Evolutionary conservation across 92 coral and sea anemone genomes (phyloP).

Genomic region (Zoanthus gigantus): DNA sequence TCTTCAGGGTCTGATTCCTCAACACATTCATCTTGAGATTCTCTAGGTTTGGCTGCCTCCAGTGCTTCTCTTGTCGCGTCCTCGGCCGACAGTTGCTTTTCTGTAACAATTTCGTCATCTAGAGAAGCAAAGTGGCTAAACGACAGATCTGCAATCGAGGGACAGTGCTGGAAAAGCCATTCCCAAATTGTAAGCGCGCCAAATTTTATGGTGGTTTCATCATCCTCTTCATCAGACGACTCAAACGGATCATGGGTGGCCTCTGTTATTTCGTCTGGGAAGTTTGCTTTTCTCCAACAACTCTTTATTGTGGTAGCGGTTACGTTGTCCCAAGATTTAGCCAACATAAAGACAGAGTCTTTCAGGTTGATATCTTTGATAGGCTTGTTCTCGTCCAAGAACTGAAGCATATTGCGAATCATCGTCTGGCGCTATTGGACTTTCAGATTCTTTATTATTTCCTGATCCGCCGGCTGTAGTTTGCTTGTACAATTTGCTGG

Average conservation of each 20-base stretch:
- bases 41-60: conserved; percentile 19
- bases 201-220: conserved; percentile 1
- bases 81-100: neutral
- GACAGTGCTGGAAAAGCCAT: neutral
- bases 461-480: conserved; percentile 43
- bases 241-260: neutral
- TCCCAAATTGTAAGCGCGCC: neutral
- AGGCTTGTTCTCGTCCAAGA: conserved; percentile 53
- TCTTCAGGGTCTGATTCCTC: conserved; percentile 21
- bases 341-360: conserved; percentile 2
- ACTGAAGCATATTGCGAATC: conserved; percentile 40
- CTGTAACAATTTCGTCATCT: neutral
- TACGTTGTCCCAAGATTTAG: conserved; percentile 1
- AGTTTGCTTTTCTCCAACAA: conserved; percentile 4
- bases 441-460: conserved; percentile 44
- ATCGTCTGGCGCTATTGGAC: conserved; percentile 57
- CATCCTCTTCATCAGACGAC: conserved; percentile 4
- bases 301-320: neutral
- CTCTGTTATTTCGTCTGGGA: conserved; percentile 15
- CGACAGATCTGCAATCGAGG: neutral
- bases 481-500: conserved; percentile 14
- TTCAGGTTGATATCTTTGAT: conserved; percentile 16
- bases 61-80: conserved; percentile 19
- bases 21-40: conserved; percentile 15
- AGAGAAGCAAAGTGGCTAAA: conserved; percentile 5